A percentile compares a stretch with the other conserved stretches of the same genome.
Evolutionary conservation across 2,797 vertebrate species (phyloP).

Genomic region (Natrix natrix): DNA sequence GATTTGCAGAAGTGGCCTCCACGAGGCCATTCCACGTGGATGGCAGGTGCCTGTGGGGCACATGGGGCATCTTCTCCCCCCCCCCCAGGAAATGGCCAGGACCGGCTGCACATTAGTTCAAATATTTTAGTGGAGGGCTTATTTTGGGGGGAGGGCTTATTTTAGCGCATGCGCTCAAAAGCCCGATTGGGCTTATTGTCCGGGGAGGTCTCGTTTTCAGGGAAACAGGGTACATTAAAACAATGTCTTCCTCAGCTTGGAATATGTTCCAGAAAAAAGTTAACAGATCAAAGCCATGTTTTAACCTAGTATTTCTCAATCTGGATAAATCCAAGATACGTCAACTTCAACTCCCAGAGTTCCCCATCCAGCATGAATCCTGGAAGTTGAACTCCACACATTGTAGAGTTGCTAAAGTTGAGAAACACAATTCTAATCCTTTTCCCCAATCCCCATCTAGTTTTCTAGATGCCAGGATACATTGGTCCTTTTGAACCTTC

Average conservation of each 20-base stretch:
- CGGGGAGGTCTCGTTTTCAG: no score
- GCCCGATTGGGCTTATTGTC: no score
- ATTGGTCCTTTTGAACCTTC: background rate
- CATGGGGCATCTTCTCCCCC: no score
- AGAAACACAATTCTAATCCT: background rate
- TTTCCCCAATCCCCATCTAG: background rate
- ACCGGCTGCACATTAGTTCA: no score
- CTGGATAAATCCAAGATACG: background rate
- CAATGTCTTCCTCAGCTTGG: background rate
- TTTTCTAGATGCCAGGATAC: background rate
- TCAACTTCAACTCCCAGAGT: background rate
- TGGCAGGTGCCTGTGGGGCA: no score
- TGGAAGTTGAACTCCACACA: background rate
- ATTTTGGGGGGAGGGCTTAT: no score
- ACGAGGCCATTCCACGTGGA: no score
- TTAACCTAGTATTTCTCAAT: background rate
- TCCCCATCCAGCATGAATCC: background rate
- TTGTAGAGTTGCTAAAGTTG: background rate
- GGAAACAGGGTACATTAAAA: background rate
- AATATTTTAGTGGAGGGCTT: no score
- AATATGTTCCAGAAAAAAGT: background rate
- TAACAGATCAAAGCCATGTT: background rate
- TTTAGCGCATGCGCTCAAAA: no score
- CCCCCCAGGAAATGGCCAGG: no score
- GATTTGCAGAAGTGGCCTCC: no score